A percentile compares a stretch with the other conserved stretches of the same genome.
Conservation (phyloP, 2,888 invertebrate species). For the Tenthredo notha region DNA sequence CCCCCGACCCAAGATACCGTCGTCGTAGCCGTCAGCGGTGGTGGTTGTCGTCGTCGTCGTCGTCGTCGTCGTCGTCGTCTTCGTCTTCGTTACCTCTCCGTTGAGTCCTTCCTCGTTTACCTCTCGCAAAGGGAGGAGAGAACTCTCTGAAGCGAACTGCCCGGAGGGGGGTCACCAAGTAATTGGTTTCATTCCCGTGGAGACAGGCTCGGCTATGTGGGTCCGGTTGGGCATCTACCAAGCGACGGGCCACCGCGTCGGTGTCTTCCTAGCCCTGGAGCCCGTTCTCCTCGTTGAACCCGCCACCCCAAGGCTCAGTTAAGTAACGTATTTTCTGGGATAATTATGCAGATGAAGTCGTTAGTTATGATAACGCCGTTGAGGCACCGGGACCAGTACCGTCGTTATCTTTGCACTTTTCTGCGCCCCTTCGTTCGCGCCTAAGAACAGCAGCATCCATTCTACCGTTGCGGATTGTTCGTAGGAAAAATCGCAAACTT, state of each 20-base stretch:
- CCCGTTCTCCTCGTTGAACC: constrained; percentile 18
- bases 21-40: constrained; percentile 44
- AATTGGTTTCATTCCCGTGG: constrained; percentile 77
- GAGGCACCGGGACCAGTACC: constrained; percentile 57
- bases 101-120: constrained; percentile 52
- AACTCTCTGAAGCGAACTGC: constrained; percentile 61
- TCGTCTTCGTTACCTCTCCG: constrained; percentile 56
- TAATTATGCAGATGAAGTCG: constrained; percentile 76
- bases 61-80: constrained; percentile 11
- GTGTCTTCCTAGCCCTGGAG: background rate
- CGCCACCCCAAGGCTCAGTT: constrained; percentile 58
- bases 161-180: constrained; percentile 74
- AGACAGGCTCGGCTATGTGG: constrained; percentile 72
- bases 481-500: background rate
- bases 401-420: constrained; percentile 66
- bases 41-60: constrained; percentile 39
- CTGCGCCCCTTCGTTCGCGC: constrained; percentile 18
- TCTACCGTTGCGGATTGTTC: background rate
- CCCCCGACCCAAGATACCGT: constrained; percentile 23
- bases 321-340: constrained; percentile 74
- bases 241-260: background rate
- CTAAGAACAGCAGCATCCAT: background rate
- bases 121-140: constrained; percentile 59
- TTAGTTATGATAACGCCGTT: constrained; percentile 74
- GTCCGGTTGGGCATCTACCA: constrained; percentile 58